Conservation (phyloP, 2,797 vertebrate genomes). For the Lacerta bilineata region DNA sequence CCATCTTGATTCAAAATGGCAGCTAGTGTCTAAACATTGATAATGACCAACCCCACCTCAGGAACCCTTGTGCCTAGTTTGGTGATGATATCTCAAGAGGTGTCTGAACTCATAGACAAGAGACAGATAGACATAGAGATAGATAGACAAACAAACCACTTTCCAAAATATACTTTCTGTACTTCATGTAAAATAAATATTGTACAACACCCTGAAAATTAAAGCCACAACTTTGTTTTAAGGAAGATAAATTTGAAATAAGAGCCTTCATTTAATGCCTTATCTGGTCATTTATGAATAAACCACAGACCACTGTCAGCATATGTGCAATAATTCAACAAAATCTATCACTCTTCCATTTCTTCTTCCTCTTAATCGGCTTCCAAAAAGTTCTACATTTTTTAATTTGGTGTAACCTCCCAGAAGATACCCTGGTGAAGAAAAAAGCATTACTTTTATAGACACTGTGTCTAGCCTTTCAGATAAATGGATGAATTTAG, state of each 20-base stretch:
- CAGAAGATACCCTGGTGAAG: constrained; percentile 44
- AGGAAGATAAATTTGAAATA: constrained; percentile 34
- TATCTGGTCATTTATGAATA: neutral
- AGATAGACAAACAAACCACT: too few relatives aligned
- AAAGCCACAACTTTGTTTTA: neutral
- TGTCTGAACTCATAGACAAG: too few relatives aligned
- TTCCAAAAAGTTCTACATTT: constrained; percentile 51
- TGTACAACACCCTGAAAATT: neutral
- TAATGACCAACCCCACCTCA: too few relatives aligned
- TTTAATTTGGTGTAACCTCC: constrained; percentile 44
- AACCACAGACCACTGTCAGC: neutral
- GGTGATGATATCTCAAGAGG: too few relatives aligned
- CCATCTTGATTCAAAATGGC: too few relatives aligned
- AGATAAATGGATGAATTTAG: constrained; percentile 45
- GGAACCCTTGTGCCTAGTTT: too few relatives aligned
- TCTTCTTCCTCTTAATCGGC: constrained; percentile 20
- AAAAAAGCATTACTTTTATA: constrained; percentile 50
- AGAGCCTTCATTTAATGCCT: constrained; percentile 23
- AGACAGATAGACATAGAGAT: too few relatives aligned
- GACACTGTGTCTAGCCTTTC: constrained; percentile 35
- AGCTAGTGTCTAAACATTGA: too few relatives aligned
- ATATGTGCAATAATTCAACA: constrained; percentile 29
- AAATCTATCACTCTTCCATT: neutral
- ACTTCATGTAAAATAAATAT: neutral
- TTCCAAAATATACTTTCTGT: too few relatives aligned